Conservation (phyloP, 2,888 invertebrate species). For the Brenthis hecate region DNA sequence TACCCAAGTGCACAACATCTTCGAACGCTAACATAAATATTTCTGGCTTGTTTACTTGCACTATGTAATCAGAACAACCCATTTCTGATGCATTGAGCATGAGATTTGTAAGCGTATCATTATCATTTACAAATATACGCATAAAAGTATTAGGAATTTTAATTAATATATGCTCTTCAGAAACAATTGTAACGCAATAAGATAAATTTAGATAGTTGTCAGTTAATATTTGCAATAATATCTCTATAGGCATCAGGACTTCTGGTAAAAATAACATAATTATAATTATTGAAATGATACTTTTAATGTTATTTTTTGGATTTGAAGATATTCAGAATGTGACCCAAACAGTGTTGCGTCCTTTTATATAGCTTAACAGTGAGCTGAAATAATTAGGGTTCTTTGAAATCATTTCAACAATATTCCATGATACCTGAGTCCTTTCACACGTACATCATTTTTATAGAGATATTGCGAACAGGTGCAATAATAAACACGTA, state of each 20-base stretch:
- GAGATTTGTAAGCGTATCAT: constrained; percentile 48
- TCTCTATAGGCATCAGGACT: constrained; percentile 52
- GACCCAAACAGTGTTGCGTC: neutral
- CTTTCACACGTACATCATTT: too few relatives aligned
- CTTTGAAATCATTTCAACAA: too few relatives aligned
- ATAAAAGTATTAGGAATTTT: constrained; percentile 48
- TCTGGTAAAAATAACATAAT: constrained; percentile 24
- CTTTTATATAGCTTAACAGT: too few relatives aligned
- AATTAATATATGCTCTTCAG: constrained; percentile 53
- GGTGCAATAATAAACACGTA: too few relatives aligned
- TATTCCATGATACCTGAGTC: too few relatives aligned
- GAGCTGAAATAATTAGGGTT: too few relatives aligned
- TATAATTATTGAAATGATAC: neutral
- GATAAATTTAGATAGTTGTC: constrained; percentile 57
- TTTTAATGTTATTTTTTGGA: neutral
- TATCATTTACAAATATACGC: constrained; percentile 49
- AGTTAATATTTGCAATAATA: constrained; percentile 60
- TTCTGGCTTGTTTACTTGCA: constrained; percentile 60
- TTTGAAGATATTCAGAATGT: neutral
- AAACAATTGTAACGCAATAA: constrained; percentile 63
- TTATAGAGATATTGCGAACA: too few relatives aligned
- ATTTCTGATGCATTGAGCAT: constrained; percentile 63
- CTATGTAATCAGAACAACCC: constrained; percentile 76
- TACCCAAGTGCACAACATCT: constrained; percentile 59
- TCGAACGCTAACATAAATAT: constrained; percentile 68